Percentiles rank a stretch among this genome's conserved stretches.
phyloP scores from a whole-genome alignment of 2,888 invertebrate genomes.

The Thecophora atra region DNA sequence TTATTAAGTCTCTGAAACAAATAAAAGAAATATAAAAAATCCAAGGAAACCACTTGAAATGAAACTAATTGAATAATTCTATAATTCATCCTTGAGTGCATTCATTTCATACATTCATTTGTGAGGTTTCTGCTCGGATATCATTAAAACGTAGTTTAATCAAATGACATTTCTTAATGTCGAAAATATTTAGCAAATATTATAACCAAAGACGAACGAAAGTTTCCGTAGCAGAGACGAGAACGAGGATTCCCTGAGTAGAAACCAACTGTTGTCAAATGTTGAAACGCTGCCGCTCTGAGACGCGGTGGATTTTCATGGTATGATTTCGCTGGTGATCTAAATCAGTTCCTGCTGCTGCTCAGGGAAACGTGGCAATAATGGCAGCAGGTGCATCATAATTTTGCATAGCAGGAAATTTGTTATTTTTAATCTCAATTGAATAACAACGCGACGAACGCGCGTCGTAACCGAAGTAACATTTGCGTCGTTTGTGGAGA shows the following conservation, averaged over 20 bases:
- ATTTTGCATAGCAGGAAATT: slow-evolving; percentile 35
- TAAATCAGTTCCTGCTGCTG: slow-evolving; percentile 7
- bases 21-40: no score
- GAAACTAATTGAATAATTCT: no score
- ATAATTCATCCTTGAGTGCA: no score
- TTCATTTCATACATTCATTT: no score
- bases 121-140: background rate
- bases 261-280: background rate
- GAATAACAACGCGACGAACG: slow-evolving; percentile 29
- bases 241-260: background rate
- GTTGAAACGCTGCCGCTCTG: background rate
- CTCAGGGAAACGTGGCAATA: slow-evolving; percentile 23
- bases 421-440: slow-evolving; percentile 37
- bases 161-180: background rate
- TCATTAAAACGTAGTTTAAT: slow-evolving; percentile 1
- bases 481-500: background rate
- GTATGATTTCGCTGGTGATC: background rate
- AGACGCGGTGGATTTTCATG: slow-evolving; percentile 1
- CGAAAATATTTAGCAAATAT: background rate
- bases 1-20: no score
- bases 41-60: no score
- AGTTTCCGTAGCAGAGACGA: background rate
- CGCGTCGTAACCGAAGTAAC: background rate
- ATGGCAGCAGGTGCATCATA: slow-evolving; percentile 34
- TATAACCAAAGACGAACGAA: background rate